Percentiles rank a stretch among this genome's conserved stretches.
Conservation (phyloP, 2,888 invertebrate genomes). For the Amphiduros pacificus region DNA sequence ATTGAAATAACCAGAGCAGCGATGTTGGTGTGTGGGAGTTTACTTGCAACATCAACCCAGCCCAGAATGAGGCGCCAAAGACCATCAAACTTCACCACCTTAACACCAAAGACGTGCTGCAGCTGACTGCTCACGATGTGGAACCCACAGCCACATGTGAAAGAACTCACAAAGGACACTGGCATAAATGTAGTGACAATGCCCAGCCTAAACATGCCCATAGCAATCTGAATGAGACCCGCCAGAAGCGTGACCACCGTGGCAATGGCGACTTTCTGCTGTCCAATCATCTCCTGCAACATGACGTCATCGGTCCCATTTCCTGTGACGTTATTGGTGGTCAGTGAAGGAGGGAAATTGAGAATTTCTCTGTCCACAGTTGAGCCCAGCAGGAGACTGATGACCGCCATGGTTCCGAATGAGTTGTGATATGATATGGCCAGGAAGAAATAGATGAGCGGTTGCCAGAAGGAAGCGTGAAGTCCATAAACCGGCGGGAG, state of each 20-base stretch:
- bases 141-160: conserved; percentile 37
- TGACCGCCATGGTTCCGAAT: conserved; percentile 64
- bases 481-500: conserved; percentile 62
- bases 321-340: background rate
- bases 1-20: conserved; percentile 70
- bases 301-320: conserved; percentile 11
- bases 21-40: conserved; percentile 66
- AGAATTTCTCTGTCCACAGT: conserved; percentile 25
- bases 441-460: conserved; percentile 78
- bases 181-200: conserved; percentile 76
- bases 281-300: background rate
- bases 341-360: too few species aligned
- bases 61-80: conserved; percentile 38
- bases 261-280: conserved; percentile 26
- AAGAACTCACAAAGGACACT: conserved; percentile 64
- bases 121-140: conserved; percentile 34
- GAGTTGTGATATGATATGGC: conserved; percentile 87
- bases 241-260: conserved; percentile 28
- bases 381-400: conserved; percentile 48
- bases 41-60: conserved; percentile 61
- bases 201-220: conserved; percentile 77
- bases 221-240: conserved; percentile 67
- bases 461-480: conserved; percentile 89
- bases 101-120: conserved; percentile 38
- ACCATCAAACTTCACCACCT: conserved; percentile 41